Percentiles rank a stretch among this genome's conserved stretches.
phyloP scores from a whole-genome alignment of 23 tunicate genomes.

The Styela clava region DNA sequence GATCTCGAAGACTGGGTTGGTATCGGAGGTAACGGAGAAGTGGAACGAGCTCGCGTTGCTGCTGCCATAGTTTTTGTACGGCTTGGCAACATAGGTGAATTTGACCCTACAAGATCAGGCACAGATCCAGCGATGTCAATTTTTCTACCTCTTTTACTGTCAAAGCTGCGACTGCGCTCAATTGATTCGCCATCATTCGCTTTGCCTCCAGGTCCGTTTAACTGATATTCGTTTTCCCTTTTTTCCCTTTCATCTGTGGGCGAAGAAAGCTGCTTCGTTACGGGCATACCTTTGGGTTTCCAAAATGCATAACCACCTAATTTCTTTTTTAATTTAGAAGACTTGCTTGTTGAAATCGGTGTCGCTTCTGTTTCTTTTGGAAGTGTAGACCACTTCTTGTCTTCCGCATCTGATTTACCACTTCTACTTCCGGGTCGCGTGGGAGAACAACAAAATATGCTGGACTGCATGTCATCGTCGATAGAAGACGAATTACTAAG shows the following conservation, averaged over 20 bases:
- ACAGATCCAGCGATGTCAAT: not conserved
- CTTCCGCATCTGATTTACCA: not conserved
- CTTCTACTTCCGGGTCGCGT: constrained; percentile 27
- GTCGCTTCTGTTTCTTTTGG: not conserved
- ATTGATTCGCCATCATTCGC: not conserved
- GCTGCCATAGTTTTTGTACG: not conserved
- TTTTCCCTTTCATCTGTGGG: constrained; percentile 5
- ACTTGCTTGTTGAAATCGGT: not conserved
- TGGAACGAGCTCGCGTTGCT: not conserved
- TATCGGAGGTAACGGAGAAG: constrained; percentile 25
- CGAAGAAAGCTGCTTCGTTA: not conserved
- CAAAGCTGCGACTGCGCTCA: constrained; percentile 19
- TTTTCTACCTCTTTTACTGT: constrained; percentile 2
- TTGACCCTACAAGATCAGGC: not conserved
- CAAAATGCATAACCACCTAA: constrained; percentile 54
- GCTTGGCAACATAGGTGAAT: not conserved
- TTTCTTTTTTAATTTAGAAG: constrained; percentile 42
- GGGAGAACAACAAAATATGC: constrained; percentile 52
- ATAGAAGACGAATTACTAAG: constrained; percentile 48
- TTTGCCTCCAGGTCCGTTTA: constrained; percentile 2
- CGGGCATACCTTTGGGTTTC: constrained; percentile 40
- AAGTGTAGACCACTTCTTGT: constrained; percentile 19
- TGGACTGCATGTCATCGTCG: constrained; percentile 35
- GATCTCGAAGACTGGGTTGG: constrained; percentile 22
- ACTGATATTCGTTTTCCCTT: constrained; percentile 20